phyloP scores from a whole-genome alignment of 2,797 vertebrate genomes.

The Leucoraja ocellata region DNA sequence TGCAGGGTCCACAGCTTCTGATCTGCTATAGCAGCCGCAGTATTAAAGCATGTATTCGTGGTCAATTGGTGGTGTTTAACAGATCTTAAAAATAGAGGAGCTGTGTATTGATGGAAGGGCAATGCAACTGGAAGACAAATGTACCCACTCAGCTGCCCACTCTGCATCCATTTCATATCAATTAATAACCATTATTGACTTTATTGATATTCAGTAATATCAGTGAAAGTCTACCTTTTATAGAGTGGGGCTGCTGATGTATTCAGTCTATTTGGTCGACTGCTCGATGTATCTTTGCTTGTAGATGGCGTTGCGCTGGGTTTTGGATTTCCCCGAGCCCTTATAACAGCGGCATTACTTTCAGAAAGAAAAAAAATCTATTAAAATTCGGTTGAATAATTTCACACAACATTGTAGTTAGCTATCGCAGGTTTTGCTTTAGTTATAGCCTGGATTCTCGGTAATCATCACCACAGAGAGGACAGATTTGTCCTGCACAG shows the following conservation, averaged over 20 bases:
- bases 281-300: slow-evolving; percentile 49
- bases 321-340: slow-evolving; percentile 53
- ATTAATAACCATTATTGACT: too few relatives aligned
- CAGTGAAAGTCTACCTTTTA: slow-evolving; percentile 55
- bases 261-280: slow-evolving; percentile 53
- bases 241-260: slow-evolving; percentile 51
- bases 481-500: neutral
- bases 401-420: slow-evolving; percentile 1
- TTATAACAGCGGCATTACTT: slow-evolving; percentile 65
- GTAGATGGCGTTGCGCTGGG: slow-evolving; percentile 49
- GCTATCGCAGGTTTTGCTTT: neutral
- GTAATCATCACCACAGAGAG: neutral
- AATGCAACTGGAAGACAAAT: too few relatives aligned
- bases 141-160: neutral
- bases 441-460: neutral
- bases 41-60: too few relatives aligned
- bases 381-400: slow-evolving; percentile 12
- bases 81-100: too few relatives aligned
- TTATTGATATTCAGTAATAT: neutral
- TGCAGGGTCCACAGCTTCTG: too few relatives aligned
- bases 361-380: slow-evolving; percentile 36
- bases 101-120: too few relatives aligned
- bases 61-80: too few relatives aligned
- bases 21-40: too few relatives aligned
- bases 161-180: neutral